phyloP scores from a whole-genome alignment of 2,113 vertebrate genomes.

The Aptenodytes forsteri region DNA sequence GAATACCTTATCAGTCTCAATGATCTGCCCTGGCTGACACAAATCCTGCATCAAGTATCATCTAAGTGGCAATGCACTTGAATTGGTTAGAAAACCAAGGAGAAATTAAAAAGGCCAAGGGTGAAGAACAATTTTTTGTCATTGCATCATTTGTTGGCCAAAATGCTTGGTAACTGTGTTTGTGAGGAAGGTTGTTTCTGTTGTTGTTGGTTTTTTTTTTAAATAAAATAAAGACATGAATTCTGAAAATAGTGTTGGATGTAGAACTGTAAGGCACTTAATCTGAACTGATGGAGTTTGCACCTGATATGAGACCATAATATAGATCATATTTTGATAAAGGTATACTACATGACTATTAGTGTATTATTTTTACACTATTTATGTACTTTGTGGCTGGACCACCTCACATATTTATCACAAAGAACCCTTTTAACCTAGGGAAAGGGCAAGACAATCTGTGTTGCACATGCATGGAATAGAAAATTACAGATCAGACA shows the following conservation, averaged over 20 bases:
- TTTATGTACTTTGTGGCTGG: neutral
- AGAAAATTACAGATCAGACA: neutral
- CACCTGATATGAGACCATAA: neutral
- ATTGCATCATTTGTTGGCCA: neutral
- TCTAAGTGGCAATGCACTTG: neutral
- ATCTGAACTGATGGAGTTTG: neutral
- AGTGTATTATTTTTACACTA: neutral
- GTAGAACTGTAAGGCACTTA: neutral
- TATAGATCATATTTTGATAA: neutral
- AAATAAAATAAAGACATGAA: neutral
- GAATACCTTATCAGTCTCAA: neutral
- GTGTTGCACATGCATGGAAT: neutral
- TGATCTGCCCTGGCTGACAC: neutral
- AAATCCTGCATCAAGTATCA: neutral
- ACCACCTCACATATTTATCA: neutral
- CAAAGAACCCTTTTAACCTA: neutral
- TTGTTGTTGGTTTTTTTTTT: neutral
- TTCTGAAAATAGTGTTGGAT: neutral
- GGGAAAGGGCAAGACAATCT: neutral
- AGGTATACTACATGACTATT: neutral
- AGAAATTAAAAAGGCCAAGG: neutral
- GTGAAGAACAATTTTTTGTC: neutral
- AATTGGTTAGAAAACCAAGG: neutral
- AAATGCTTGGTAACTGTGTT: neutral
- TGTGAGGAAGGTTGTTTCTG: neutral